Evolutionary conservation across 1,140 invertebrate genomes (phyloP), one percentile per base, ranked within the genome.

Genomic region (Trinorchestia longiramus): DNA sequence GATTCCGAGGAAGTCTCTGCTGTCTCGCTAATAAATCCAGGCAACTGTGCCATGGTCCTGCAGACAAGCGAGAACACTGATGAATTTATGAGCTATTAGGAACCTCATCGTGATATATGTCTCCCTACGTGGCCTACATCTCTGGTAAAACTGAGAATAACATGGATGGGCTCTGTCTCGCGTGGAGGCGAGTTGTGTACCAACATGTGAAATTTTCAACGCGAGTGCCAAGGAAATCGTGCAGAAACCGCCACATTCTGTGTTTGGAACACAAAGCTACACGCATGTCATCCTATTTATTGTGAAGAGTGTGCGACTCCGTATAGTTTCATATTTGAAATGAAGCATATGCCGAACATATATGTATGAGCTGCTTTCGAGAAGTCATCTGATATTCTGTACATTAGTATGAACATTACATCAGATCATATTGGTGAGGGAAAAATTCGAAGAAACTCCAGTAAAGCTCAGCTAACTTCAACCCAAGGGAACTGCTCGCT

Each of bases 81-180:
- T 91, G 88, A 91, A 91, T 91, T 91, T 91, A 91, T 91, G 88
- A 91, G 88, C 88, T 91, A 91, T 91, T 91, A 91, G 4, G 88
- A 43, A 42, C 41, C 88, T 91, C 88, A 91, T 91, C 88, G 88
- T 91, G 88, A 91, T 91, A 44, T 91, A 91, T 91, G 88, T 28
- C 41, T 15, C 88, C 88, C 88, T 17, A 42, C 36, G 88, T 42
- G 41, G 41, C 88, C 41, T 42, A 41, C 88, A 3, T 42, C 43
- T 91, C 41, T 15, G 88, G 88, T 91, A 91, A 91, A 77, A 77
- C 62, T 77, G 62, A 15, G 62, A 15, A 36, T 28, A 23, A 77
- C 62, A 77, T 77, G 28, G 62, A 77, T 77, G 62, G 28, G 62
- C 62, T 23, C 15, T 36, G 62, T 77, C 62, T 77, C 62, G 62